Evolutionary conservation across 2,113 vertebrate genomes (phyloP), one percentile per base, ranked within the genome.

Genomic region (Burhinus bistriatus): DNA sequence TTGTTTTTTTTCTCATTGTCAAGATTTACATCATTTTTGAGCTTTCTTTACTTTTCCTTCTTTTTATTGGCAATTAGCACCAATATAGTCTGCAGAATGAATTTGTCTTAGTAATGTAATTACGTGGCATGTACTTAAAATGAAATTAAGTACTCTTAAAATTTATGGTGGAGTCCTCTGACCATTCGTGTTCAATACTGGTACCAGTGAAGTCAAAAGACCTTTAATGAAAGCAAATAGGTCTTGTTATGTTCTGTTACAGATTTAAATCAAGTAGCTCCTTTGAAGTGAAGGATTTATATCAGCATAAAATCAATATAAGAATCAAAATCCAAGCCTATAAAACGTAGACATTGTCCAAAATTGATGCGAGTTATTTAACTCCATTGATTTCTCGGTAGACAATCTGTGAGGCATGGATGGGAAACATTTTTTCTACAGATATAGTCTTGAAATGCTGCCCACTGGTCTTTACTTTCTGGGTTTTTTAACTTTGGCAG

Each of bases 201-300:
- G 32, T 89, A 78, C 11, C 15, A 51, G 5, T 75, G 27, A 93
- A 96, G 55, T 61, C 21, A 76, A 81, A 96, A 89, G 55, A 75
- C 23, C 15, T 66, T 85, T 42, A 38, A 83, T 51, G 68, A 90
- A 94, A 96, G 32, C 7, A 94, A 90, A 81, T 20, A 84, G 21
- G 9, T 75, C 27, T 29, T 82, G 42, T 89, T 93, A 66, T 61
- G 64, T 82, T 84, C 59, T 78, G 29, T 70, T 92, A 73, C 26
- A 88, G 47, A 59, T 52, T 52, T 93, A 92, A 90, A 93, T 84
- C 83, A 89, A 84, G 69, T 61, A 85, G 40, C 15, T 96, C 47
- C 44, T 93, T 94, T 89, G 52, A 89, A 93, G 30, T 68, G 78
- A 89, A 86, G 69, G 90, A 95, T 91, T 96, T 95, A 96, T 88